Base-by-base conservation (phyloP, 2,113 vertebrate species). In the Nettapus auritus region DNA sequence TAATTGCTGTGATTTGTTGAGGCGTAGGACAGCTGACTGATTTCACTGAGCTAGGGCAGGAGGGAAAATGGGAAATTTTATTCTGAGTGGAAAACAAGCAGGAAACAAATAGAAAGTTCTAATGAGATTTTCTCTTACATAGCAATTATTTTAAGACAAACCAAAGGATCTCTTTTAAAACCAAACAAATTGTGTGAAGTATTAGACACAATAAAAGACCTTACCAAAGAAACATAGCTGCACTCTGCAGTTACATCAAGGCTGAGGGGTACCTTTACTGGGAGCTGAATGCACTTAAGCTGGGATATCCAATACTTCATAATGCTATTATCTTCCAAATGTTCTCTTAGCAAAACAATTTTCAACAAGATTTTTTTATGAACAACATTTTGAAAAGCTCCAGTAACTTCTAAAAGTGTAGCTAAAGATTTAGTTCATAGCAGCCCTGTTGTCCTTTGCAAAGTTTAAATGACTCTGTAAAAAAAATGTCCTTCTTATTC, bases 1-100 rank as follows among this genome's bases (percentile, higher is more conserved):
- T 97, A 94, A 96, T 95, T 83, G 68, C 79, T 28, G 4, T 90
- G 82, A 93, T 86, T 94, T 86, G 67, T 46, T 89, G 88, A 90
- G 56, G 89, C 69, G 28, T 34, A 44, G 88, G 60, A 75, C 60
- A 91, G 46, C 68, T 93, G 88, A 95, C 42, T 63, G 86, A 93
- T 88, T 88, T 78, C 53, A 60, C 40, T 81, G 52, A 38, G 38
- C 20, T 71, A 86, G 52, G 56, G 52, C 50, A 91, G 52, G 18
- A 71, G 88, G n/a, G 52, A 88, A 94, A 94, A 68, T 15, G 68
- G 50, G 57, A 68, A 25, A 74, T 91, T 86, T 83, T 81, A 76
- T 83, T 77, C 57, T 31, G 31, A 82, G 29, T 15, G 21, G 14
- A 11, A 50, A 44, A 76, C 38, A 38, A 20, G 3, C 38, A 66